Conservation (phyloP, 1,140 invertebrate genomes). For the silkworm (Bombyx mori) region DNA sequence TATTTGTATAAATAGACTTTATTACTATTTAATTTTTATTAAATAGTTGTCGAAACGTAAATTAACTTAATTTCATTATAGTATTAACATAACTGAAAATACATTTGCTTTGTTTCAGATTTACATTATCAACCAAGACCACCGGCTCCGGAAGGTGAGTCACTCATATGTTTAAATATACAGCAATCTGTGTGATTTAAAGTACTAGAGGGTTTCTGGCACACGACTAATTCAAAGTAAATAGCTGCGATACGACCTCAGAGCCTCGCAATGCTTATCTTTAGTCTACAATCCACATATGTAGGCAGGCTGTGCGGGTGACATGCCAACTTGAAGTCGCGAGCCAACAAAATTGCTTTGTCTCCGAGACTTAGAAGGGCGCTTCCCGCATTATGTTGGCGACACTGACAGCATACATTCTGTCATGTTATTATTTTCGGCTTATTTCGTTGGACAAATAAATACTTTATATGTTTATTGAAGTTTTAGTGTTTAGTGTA, state of each 20-base stretch:
- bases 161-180: background rate
- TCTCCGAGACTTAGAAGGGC: constrained; percentile 34
- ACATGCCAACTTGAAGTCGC: constrained; percentile 36
- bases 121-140: constrained; percentile 65
- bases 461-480: constrained; percentile 6
- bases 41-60: background rate
- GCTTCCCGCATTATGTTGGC: constrained; percentile 26
- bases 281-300: constrained; percentile 27
- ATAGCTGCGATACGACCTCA: constrained; percentile 10
- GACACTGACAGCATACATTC: constrained; percentile 17
- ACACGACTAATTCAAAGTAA: constrained; percentile 3
- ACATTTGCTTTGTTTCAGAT: constrained; percentile 52
- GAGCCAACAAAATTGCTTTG: constrained; percentile 51
- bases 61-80: background rate
- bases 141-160: constrained; percentile 58
- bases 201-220: background rate
- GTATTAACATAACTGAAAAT: constrained; percentile 5
- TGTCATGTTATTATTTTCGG: constrained; percentile 21
- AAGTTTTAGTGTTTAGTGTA: background rate
- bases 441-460: constrained; percentile 14
- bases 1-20: too few relatives aligned
- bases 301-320: constrained; percentile 33
- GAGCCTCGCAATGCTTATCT: constrained; percentile 28
- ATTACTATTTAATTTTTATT: too few relatives aligned
- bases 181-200: background rate